Percentiles rank a stretch among this genome's conserved stretches.
These are phyloP conservation scores for Enteromius anoplus DNA, from an alignment of 2,797 vertebrate genomes.

Conservation along the genomic window DNA sequence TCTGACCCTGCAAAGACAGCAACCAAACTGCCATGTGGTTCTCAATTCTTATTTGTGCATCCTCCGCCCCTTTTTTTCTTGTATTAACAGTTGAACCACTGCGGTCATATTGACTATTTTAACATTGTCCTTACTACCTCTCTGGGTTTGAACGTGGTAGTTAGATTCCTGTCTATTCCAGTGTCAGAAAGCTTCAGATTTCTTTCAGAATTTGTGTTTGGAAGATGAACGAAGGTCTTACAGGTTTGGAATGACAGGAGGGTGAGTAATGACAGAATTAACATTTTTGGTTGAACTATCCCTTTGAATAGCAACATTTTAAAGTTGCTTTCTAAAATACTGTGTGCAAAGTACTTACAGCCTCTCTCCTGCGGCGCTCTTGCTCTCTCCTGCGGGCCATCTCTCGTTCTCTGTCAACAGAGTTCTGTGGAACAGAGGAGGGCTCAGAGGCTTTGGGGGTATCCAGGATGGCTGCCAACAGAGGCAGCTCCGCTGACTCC, in stretches of 20 bases:
- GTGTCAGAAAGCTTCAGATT: not conserved
- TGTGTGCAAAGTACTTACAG: conserved; percentile 77
- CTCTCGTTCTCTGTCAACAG: conserved; percentile 73
- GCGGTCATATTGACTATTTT: too few relatives aligned
- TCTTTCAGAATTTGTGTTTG: not conserved
- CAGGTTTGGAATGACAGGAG: not conserved
- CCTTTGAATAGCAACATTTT: not conserved
- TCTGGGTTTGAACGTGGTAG: not conserved
- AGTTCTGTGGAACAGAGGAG: conserved; percentile 54
- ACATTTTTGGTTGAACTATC: not conserved
- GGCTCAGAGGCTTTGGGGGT: conserved; percentile 57
- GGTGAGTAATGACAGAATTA: not conserved
- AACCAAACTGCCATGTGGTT: not conserved
- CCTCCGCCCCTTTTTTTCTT: not conserved
- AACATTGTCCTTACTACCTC: not conserved
- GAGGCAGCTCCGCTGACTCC: conserved; percentile 61
- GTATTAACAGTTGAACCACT: not conserved
- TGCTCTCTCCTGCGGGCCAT: conserved; percentile 87
- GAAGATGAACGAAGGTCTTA: not conserved
- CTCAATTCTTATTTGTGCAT: too few relatives aligned
- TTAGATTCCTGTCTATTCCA: not conserved
- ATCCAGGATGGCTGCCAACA: conserved; percentile 57
- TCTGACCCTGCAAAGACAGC: not conserved
- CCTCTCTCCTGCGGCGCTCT: conserved; percentile 86
- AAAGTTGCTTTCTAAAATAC: not conserved